phyloP scores from a whole-genome alignment of 2,797 vertebrate species.

The Acrossocheilus wenchowensis region DNA sequence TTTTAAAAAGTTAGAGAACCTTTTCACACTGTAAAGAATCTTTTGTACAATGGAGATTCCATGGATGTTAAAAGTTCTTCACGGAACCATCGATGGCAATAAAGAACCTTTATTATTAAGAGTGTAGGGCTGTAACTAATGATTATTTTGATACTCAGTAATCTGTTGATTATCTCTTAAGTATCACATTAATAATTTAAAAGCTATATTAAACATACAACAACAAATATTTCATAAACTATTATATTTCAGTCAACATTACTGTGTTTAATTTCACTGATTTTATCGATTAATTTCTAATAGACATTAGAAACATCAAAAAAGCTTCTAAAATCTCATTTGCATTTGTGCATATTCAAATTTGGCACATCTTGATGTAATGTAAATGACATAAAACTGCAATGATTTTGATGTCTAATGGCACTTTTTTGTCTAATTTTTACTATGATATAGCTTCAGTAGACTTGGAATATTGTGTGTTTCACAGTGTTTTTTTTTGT shows the following conservation, averaged over 20 bases:
- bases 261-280: not conserved
- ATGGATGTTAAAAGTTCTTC: not conserved
- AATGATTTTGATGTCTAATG: not conserved
- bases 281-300: not conserved
- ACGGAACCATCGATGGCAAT: not conserved
- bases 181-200: not conserved
- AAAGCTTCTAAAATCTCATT: not conserved
- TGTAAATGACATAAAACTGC: not conserved
- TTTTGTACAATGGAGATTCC: not conserved
- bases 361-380: not conserved
- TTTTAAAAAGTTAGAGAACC: not conserved
- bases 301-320: not conserved
- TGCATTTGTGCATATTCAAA: not conserved
- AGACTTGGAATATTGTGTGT: not conserved
- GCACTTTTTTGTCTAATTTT: not conserved
- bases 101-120: not conserved
- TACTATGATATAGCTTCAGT: not conserved
- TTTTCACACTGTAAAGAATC: not conserved
- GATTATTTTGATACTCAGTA: not conserved
- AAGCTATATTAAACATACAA: not conserved
- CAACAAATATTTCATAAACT: not conserved
- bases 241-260: not conserved
- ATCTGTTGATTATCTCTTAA: not conserved
- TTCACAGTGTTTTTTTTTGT: not conserved
- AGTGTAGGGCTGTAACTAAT: not conserved